Percentiles rank a stretch among this genome's conserved stretches.
phyloP scores from a whole-genome alignment of 2,888 invertebrate species.

The Torymus aiolomorphi region DNA sequence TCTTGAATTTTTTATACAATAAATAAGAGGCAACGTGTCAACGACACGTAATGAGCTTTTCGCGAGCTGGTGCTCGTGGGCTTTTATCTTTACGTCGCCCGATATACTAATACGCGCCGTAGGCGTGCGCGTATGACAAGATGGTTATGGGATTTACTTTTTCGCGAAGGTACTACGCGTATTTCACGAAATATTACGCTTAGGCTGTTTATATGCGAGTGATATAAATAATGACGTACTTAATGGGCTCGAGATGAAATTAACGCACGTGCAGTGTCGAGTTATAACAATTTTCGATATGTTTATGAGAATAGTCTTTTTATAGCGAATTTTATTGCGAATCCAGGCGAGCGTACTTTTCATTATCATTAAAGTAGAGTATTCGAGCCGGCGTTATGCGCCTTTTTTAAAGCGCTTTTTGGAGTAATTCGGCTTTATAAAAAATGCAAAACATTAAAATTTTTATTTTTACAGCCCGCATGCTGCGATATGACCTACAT shows the following conservation, averaged over 20 bases:
- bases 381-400: too few relatives aligned
- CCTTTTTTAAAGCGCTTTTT: too few relatives aligned
- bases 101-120: conserved; percentile 14
- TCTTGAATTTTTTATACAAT: conserved; percentile 1
- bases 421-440: too few relatives aligned
- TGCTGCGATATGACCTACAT: neutral
- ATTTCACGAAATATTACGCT: conserved; percentile 23
- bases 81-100: conserved; percentile 15
- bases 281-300: too few relatives aligned
- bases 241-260: neutral
- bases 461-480: neutral
- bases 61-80: conserved; percentile 18
- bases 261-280: too few relatives aligned
- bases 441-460: too few relatives aligned
- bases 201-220: too few relatives aligned
- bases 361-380: too few relatives aligned
- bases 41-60: conserved; percentile 22
- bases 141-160: conserved; percentile 23
- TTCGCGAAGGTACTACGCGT: conserved; percentile 1
- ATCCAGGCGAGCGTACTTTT: too few relatives aligned
- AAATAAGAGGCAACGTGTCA: conserved; percentile 1
- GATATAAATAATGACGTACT: neutral
- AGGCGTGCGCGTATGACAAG: conserved; percentile 13
- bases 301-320: too few relatives aligned
- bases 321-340: too few relatives aligned